Evolutionary conservation across 2,113 vertebrate genomes (phyloP), one percentile per base, ranked within the genome.

Genomic region (Mungos mungo): DNA sequence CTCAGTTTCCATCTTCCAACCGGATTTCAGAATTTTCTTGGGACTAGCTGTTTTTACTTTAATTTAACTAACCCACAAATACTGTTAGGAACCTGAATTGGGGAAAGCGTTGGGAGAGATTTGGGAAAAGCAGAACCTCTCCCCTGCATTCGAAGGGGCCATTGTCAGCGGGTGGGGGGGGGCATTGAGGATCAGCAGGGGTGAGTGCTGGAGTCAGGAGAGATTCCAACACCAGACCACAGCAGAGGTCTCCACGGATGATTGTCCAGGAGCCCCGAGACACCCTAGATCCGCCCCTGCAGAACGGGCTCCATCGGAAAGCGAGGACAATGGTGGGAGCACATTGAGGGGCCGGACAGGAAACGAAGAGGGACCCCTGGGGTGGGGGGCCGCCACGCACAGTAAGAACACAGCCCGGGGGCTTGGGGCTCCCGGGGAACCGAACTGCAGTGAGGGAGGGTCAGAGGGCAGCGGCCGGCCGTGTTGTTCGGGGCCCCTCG

Each of bases 271-370:
- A 25, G n/a, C 25, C 6, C 63, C 12, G 5, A 10, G 85, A 25
- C 35, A 33, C 2, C 3, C 18, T 14, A 18, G 15, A 31, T 0
- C 23, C 25, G 13, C 2, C 12, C 45, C n/a, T 21, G 57, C 27
- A 76, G 54, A 10, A 5, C 5, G 54, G 66, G 65, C 15, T 8
- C 47, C 38, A n/a, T 38, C 38, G 10, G 47, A 52, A 18, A 19
- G 41, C 8, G 1, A 16, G 45, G n/a, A 0, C 21, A 25, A 60
- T 11, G 38, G 2, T 1, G 63, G 52, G 13, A 6, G 54, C 33
- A 2, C 0, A 11, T 6, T 0, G 11, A 60, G 18, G 31, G 6
- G 27, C 13, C 0, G 5, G 13, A 13, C 14, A 18, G 41, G 41
- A 18, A 47, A 76, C 41, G 72, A 45, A 41, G 71, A 45, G 47